Evolutionary conservation across 2,888 invertebrate genomes (phyloP).

Genomic region (Drosophila macrospina): DNA sequence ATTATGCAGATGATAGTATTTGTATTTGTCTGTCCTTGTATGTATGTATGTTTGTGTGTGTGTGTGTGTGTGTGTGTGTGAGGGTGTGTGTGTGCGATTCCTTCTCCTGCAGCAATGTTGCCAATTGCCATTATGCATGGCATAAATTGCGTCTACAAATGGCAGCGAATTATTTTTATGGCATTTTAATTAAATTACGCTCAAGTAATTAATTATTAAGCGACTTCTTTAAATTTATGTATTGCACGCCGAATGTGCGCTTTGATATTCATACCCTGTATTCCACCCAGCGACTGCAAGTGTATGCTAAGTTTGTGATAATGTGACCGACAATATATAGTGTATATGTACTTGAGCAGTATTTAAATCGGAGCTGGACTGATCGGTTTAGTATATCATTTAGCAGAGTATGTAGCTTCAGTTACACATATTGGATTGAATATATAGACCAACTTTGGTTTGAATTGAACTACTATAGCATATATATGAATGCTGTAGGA

Average conservation of each 20-base stretch:
- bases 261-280: neutral
- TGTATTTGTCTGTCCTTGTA: conserved; percentile 2
- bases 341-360: too few species aligned
- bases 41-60: neutral
- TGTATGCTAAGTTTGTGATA: too few species aligned
- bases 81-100: too few species aligned
- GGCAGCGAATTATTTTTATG: conserved; percentile 36
- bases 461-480: too few species aligned
- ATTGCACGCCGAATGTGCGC: neutral
- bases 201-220: conserved; percentile 33
- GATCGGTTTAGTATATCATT: too few species aligned
- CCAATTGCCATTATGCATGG: conserved; percentile 12
- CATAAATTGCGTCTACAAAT: conserved; percentile 27
- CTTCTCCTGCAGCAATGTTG: neutral
- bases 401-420: too few species aligned
- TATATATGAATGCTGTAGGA: too few species aligned
- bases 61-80: neutral
- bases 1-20: conserved; percentile 45
- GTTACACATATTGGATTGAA: too few species aligned
- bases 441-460: too few species aligned
- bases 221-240: conserved; percentile 24
- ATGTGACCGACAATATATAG: too few species aligned
- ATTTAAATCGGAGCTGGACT: too few species aligned
- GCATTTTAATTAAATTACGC: conserved; percentile 48
- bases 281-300: too few species aligned